Conservation (phyloP, 2,888 invertebrate genomes). For the Megastigmus dorsalis region DNA sequence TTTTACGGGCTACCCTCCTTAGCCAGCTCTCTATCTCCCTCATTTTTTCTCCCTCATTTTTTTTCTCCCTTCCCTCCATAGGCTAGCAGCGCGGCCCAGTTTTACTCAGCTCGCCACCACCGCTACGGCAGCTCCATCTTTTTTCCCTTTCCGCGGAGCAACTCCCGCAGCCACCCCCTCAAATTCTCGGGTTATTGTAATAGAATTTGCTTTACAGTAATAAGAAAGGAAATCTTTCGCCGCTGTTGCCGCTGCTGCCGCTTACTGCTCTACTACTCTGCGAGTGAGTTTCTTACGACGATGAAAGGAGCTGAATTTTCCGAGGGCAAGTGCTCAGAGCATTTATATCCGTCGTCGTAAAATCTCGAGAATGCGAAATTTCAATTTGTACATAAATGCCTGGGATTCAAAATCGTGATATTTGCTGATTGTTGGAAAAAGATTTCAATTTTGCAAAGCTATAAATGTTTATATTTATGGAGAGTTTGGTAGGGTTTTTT, state of each 20-base stretch:
- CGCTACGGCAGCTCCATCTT: no score
- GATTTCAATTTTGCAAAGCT: no score
- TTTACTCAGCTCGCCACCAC: not conserved
- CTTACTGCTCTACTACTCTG: no score
- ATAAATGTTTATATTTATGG: no score
- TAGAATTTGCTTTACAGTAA: conserved; percentile 28
- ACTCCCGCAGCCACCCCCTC: not conserved
- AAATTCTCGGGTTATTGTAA: conserved; percentile 28
- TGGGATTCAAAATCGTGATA: no score
- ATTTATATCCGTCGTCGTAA: not conserved
- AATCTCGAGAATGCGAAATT: not conserved
- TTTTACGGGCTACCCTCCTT: conserved; percentile 56
- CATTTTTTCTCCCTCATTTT: not conserved
- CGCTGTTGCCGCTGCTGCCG: no score
- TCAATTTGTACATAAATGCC: not conserved
- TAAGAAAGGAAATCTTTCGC: not conserved
- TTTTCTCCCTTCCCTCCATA: not conserved
- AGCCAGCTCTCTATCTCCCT: not conserved
- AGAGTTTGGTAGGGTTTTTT: no score
- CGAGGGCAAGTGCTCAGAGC: no score
- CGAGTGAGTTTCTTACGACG: not conserved
- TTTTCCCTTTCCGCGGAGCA: not conserved
- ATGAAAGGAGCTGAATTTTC: not conserved
- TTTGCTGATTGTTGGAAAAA: no score
- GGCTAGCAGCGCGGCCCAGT: no score